phyloP scores from a whole-genome alignment of 2,113 vertebrate genomes.

The Malurus cyaneus region DNA sequence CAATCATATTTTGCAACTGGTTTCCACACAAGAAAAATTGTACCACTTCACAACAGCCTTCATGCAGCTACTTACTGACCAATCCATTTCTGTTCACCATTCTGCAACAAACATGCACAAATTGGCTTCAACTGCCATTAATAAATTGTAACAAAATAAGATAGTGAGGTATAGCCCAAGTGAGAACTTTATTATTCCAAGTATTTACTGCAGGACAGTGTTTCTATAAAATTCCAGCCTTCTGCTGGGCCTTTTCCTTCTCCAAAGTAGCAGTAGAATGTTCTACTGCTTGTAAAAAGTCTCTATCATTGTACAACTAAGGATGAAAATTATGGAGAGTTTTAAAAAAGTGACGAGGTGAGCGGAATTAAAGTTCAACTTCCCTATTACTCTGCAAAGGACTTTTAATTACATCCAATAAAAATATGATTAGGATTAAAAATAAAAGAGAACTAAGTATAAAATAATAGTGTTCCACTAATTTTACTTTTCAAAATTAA shows the following conservation, averaged over 20 bases:
- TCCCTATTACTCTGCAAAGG: slow-evolving; percentile 56
- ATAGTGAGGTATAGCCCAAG: background rate
- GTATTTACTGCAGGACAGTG: background rate
- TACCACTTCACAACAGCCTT: background rate
- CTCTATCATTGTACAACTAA: background rate
- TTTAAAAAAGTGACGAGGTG: slow-evolving; percentile 61
- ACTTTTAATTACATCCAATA: slow-evolving; percentile 71
- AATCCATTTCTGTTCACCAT: background rate
- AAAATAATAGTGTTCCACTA: slow-evolving; percentile 73
- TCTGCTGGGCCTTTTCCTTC: background rate
- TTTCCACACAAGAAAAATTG: background rate
- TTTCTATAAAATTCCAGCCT: background rate
- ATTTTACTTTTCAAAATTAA: slow-evolving; percentile 74
- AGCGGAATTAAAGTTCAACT: slow-evolving; percentile 66
- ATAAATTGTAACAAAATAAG: background rate
- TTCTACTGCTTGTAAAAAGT: background rate
- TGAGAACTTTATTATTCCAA: background rate
- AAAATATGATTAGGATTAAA: slow-evolving; percentile 69
- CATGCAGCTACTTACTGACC: background rate
- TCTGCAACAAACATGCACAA: background rate
- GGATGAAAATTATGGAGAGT: slow-evolving; percentile 48
- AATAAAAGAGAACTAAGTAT: slow-evolving; percentile 72
- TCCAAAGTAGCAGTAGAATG: background rate
- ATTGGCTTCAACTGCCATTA: background rate
- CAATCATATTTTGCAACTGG: background rate